Evolutionary conservation across 2,888 invertebrate genomes (phyloP), one percentile per base, ranked within the genome.

Genomic region (Ennomos fuscantarius): DNA sequence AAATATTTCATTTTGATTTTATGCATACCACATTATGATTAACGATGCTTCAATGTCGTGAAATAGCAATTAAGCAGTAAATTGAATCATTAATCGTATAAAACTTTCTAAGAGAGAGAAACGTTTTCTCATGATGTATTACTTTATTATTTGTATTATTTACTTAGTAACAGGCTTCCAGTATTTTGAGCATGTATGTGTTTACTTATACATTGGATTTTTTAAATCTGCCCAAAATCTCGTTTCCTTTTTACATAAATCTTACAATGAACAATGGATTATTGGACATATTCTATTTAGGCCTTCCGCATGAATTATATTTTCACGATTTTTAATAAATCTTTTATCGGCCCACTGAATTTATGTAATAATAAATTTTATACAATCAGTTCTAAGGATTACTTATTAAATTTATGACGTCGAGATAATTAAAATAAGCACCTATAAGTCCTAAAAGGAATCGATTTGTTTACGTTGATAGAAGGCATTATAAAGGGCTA

Each of bases 281-380:
- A 62, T 53, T 50, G 60, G 47, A 52, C 52, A 55, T 51, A 62
- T 62, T 60, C 55, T 56, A 43, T 58, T 65, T 59, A 39, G 49
- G 54, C 58, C 56, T 55, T 59, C 41, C 52, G 45, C 44, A 53
- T 62, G 52, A 62, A 52, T 65, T 56, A 65, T 52, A 42, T 24
- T 49, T 48, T 44, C 54, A n/a, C n/a, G 58, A 52, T 60, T 62
- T 58, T 60, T 56, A 62, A 62, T 62, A 65, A 62, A 62, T 58
- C 62, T 53, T 54, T 48, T 60, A 45, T 46, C 55, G 55, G 48
- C 50, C 50, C 46, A 60, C 54, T 57, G 52, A 47, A 13, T 44
- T 54, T 50, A 39, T 49, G 45, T 48, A 56, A 39, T 55, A 58
- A 56, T 63, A 40, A 43, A 44, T 60, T 61, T 53, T 45, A 42